Evolutionary conservation across 2,797 vertebrate genomes (phyloP), one percentile per base, ranked within the genome.

Genomic region (Cirrhinus mrigala): DNA sequence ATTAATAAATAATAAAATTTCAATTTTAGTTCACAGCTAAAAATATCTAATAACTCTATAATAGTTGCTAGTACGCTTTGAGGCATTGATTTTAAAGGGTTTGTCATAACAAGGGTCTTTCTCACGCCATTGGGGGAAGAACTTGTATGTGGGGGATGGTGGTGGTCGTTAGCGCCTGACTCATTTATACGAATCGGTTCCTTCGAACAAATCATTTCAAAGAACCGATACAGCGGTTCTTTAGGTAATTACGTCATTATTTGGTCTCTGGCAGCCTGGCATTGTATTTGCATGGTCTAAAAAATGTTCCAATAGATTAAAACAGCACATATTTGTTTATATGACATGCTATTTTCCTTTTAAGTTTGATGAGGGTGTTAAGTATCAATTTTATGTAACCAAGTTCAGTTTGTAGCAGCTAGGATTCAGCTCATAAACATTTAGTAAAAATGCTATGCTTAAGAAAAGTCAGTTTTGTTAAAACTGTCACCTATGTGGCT

Each of bases 91-190:
- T n/a, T 48, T 2, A 40, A 81, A 54, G 14, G 14, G 29, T 54
- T 71, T 29, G 52, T 46, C 11, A 12, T 58, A 40, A 1, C 37
- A 27, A 15, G 66, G 52, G 54, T 82, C 69, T 48, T 29, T 60
- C 50, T 70, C 33, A 70, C 29, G 29, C 20, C 29, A n/a, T 40
- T 15, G 20, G 79, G 79, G 46, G n/a, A 24, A 58, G 4, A 70
- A 27, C 24, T 74, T 33, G 40, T 81, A 20, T 33, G 40, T 33
- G 81, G 80, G 81, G 81, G 81, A 82, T 82, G 81, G 56, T 48
- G 69, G 69, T 74, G 44, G 70, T 82, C 70, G 54, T 40, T 77
- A 56, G 54, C 10, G 1, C 33, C 3, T 24, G 75, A 18, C 3
- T 77, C 33, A 44, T 44, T 77, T 77, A 1, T 16, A 4, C 2